These are phyloP conservation scores for Coregonus clupeaformis DNA, from an alignment of 2,113 vertebrate genomes.

Conservation along the genomic window DNA sequence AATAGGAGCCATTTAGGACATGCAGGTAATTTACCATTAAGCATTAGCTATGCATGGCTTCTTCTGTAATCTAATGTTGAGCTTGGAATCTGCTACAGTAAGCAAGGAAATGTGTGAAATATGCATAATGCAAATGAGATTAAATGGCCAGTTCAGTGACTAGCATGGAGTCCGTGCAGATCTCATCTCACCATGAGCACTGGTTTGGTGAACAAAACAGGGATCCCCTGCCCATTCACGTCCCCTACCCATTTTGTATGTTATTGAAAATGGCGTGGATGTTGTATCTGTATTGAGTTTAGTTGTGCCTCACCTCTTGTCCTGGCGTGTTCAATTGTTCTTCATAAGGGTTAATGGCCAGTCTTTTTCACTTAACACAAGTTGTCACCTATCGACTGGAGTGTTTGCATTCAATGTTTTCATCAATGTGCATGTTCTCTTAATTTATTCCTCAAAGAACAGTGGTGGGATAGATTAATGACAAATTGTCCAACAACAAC, in stretches of 20 bases:
- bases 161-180: too few relatives aligned
- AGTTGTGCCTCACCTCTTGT: too few relatives aligned
- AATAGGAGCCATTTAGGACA: background rate
- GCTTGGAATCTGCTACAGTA: slow-evolving; percentile 52
- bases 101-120: slow-evolving; percentile 11
- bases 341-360: background rate
- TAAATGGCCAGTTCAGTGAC: too few relatives aligned
- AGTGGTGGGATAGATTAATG: slow-evolving; percentile 32
- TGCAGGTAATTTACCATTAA: slow-evolving; percentile 60
- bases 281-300: too few relatives aligned
- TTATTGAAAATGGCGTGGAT: slow-evolving; percentile 8
- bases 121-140: too few relatives aligned
- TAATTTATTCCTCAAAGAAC: slow-evolving; percentile 22
- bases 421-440: slow-evolving; percentile 6
- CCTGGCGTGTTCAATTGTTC: too few relatives aligned
- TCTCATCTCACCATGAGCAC: too few relatives aligned
- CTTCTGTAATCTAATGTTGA: slow-evolving; percentile 13
- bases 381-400: background rate
- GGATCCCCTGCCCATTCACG: too few relatives aligned
- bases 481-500: slow-evolving; percentile 17
- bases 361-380: background rate
- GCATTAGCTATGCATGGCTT: slow-evolving; percentile 42
- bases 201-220: too few relatives aligned
- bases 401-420: background rate
- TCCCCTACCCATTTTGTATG: too few relatives aligned